A percentile compares a stretch with the other conserved stretches of the same genome.
Conservation (phyloP, 2,797 vertebrate species). For the Falco peregrinus region DNA sequence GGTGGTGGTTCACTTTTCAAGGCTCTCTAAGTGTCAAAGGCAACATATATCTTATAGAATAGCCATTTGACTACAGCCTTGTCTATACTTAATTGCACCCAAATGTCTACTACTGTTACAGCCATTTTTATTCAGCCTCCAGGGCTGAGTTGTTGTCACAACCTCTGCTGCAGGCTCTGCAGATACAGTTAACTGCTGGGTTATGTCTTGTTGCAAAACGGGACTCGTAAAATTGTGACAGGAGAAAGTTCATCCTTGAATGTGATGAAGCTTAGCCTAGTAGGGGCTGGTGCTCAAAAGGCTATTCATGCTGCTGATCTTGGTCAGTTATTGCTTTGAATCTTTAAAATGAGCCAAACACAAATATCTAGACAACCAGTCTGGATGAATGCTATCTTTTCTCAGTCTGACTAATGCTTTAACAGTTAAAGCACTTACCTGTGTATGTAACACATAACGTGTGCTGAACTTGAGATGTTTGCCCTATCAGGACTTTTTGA, state of each 20-base stretch:
- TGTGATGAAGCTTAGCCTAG: neutral
- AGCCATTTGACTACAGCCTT: neutral
- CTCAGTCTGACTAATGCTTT: neutral
- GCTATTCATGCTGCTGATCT: neutral
- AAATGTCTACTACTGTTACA: constrained; percentile 37
- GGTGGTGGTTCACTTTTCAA: constrained; percentile 34
- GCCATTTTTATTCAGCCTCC: neutral
- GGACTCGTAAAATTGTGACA: neutral
- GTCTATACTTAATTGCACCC: constrained; percentile 26
- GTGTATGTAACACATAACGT: neutral
- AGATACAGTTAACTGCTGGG: neutral
- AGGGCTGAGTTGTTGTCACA: neutral
- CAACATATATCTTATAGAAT: constrained; percentile 4
- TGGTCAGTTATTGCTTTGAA: neutral
- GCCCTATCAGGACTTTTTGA: neutral
- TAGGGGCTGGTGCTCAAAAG: neutral
- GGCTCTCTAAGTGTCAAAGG: constrained; percentile 10
- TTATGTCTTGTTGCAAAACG: neutral
- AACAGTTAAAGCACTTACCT: neutral
- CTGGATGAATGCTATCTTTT: neutral
- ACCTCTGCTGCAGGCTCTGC: neutral
- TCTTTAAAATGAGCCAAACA: neutral
- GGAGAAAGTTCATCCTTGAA: neutral
- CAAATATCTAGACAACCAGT: neutral
- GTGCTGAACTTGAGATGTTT: neutral